Evolutionary conservation across 1,140 invertebrate species (phyloP).

Genomic region (Halesus radiatus): DNA sequence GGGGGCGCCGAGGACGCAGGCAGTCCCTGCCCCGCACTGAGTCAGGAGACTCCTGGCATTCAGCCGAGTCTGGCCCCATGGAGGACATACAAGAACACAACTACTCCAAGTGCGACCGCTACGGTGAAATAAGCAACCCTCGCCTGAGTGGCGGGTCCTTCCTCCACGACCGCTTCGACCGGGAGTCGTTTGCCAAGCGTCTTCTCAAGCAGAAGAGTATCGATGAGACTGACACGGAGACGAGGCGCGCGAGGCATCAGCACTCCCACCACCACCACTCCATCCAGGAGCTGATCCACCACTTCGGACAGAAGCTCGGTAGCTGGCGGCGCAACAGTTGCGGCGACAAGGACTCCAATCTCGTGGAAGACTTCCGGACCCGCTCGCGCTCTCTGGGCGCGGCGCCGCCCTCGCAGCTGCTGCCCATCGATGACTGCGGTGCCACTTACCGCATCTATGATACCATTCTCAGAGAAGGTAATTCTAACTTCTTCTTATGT

Average conservation of each 20-base stretch:
- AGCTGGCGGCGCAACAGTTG: conserved; percentile 73
- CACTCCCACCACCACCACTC: conserved; percentile 73
- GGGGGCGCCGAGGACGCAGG: conserved; percentile 18
- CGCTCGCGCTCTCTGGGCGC: conserved; percentile 84
- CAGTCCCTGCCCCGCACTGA: neutral
- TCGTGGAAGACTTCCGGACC: conserved; percentile 76
- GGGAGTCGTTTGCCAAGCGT: conserved; percentile 71
- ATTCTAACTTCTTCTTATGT: conserved; percentile 36
- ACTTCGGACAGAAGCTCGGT: conserved; percentile 78
- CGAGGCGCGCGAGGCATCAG: conserved; percentile 57
- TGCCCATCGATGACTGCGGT: conserved; percentile 77
- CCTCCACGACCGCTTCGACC: conserved; percentile 65
- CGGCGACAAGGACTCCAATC: conserved; percentile 66
- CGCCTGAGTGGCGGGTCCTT: conserved; percentile 59
- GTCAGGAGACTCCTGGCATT: conserved; percentile 43
- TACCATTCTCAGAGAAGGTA: conserved; percentile 85
- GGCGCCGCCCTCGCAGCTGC: conserved; percentile 71
- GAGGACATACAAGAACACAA: conserved; percentile 69
- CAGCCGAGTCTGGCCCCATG: conserved; percentile 61
- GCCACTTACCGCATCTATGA: conserved; percentile 87
- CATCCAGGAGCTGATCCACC: conserved; percentile 80
- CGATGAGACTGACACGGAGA: conserved; percentile 56
- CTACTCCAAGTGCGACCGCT: conserved; percentile 67
- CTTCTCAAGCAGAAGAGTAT: conserved; percentile 60
- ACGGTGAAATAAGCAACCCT: conserved; percentile 67